A percentile compares a stretch with the other conserved stretches of the same genome.
phyloP scores from a whole-genome alignment of 2,888 invertebrate species.

The Syrphus vitripennis region DNA sequence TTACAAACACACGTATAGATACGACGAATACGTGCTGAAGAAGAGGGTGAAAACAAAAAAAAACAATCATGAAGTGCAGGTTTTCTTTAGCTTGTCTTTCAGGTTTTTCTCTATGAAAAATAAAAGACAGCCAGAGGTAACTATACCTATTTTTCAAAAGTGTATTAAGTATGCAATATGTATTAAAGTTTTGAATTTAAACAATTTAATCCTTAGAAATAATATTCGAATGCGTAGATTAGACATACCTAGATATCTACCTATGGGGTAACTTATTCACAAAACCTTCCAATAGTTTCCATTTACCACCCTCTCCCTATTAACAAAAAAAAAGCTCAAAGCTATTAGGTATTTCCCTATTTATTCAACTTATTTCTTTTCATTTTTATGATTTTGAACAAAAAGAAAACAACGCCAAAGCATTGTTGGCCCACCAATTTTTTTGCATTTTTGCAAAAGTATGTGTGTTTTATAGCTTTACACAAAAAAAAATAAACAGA shows the following conservation, averaged over 20 bases:
- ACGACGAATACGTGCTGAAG: background rate
- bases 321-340: slow-evolving; percentile 15
- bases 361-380: slow-evolving; percentile 18
- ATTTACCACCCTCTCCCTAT: background rate
- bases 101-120: slow-evolving; percentile 8
- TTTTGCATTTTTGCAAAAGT: slow-evolving; percentile 25
- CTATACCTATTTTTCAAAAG: background rate
- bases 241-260: no score
- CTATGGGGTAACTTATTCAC: background rate
- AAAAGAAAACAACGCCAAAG: slow-evolving; percentile 6
- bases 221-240: background rate
- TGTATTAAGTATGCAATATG: background rate
- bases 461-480: slow-evolving; percentile 1
- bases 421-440: slow-evolving; percentile 8
- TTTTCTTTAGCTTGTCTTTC: slow-evolving; percentile 22
- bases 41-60: background rate
- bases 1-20: slow-evolving; percentile 11
- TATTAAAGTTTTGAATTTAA: background rate
- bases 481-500: no score
- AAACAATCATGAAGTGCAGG: slow-evolving; percentile 15
- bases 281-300: background rate
- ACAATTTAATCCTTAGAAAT: background rate
- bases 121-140: background rate
- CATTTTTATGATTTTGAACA: background rate
- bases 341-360: slow-evolving; percentile 11